Evolutionary conservation across 2,113 vertebrate species (phyloP), one percentile per base, ranked within the genome.

Genomic region (Zosterops pallidus): DNA sequence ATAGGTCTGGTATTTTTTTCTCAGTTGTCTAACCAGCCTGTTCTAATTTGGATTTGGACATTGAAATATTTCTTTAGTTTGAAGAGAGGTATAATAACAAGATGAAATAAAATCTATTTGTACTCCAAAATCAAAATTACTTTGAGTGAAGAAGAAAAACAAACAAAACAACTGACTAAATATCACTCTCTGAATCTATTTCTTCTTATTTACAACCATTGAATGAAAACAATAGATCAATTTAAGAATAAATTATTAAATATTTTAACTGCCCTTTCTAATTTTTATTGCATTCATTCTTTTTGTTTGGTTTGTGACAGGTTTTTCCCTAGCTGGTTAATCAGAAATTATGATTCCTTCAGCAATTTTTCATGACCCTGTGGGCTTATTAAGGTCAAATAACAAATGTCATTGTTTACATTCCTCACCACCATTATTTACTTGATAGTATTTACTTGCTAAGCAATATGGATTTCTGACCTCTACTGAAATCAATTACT

Each of bases 401-500:
- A 95, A 8, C 12, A 89, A 96, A 96, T 87, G 39, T 55, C 59
- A 92, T 93, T 64, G 56, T 86, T 94, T 62, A 3, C 49, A 86
- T 89, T 93, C 59, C 64, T 95, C 75, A 96, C 52, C 42, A 92
- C 41, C 39, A 92, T 55, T 90, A 82, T 76, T 59, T 94, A 62
- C n/a, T 94, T 75, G 83, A 75, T 76, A 87, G 41, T 83, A 94
- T 59, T 95, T 93, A 62, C 41, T 77, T 91, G 8, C 29, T 68
- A 93, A 96, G 23, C 63, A 75, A 31, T 83, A 50, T 64, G 31
- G 46, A 77, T 78, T 91, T 83, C 67, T 69, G 53, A 50, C 35
- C 46, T 50, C 7, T 46, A 29, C 22, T 78, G 55, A 86, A 93
- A 88, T 65, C 15, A 81, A 56, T 90, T 60, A 52, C 33, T 77